Conservation (phyloP, 92 coral and sea anemone genomes). For the Palythoa grandiflora region DNA sequence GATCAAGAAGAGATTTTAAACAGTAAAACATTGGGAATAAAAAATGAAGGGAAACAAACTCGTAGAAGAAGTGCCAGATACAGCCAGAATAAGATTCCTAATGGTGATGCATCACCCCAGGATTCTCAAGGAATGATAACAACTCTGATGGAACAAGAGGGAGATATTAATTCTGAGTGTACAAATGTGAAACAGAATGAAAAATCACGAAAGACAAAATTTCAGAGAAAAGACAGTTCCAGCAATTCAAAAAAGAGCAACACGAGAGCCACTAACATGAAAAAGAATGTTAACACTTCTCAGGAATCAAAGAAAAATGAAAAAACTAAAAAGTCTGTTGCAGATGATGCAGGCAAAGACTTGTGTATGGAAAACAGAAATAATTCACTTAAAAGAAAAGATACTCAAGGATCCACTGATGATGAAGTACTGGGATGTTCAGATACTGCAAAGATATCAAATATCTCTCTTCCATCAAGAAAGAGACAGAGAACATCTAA, state of each 20-base stretch:
- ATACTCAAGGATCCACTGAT: neutral
- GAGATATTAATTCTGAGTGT: neutral
- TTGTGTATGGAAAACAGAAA: neutral
- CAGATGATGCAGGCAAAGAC: neutral
- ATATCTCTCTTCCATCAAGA: neutral
- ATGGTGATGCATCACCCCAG: neutral
- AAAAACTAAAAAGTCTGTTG: neutral
- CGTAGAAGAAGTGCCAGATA: neutral
- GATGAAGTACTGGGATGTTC: neutral
- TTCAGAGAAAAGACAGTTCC: neutral
- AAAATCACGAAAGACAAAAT: neutral
- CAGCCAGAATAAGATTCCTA: neutral
- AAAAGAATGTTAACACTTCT: neutral
- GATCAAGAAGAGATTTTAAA: slow-evolving; percentile 12
- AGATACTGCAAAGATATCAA: neutral
- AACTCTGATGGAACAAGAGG: neutral
- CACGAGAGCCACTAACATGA: neutral
- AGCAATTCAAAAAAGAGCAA: neutral
- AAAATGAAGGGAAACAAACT: neutral
- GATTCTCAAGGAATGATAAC: neutral
- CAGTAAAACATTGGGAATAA: neutral
- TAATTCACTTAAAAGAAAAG: neutral
- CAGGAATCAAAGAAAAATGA: neutral
- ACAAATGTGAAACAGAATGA: neutral
- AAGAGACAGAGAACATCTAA: neutral